phyloP scores from a whole-genome alignment of 1,140 invertebrate genomes.

The Penaeus indicus region DNA sequence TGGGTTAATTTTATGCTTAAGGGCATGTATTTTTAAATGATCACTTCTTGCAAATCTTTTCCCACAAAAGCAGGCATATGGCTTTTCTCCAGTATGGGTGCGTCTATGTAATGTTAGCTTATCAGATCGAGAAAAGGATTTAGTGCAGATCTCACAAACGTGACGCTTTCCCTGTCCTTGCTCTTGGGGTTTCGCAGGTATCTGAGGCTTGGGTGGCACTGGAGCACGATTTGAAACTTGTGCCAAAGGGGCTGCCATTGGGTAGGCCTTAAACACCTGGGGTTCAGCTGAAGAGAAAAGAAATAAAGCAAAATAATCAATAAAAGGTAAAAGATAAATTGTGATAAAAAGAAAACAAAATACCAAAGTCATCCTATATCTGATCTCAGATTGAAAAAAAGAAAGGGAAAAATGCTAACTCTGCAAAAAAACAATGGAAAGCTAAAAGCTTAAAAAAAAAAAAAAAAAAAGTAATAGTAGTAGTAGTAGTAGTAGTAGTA shows the following conservation, averaged over 20 bases:
- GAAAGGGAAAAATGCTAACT: no score
- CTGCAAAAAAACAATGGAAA: no score
- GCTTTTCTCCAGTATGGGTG: constrained; percentile 49
- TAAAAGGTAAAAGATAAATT: no score
- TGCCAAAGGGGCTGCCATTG: constrained; percentile 43
- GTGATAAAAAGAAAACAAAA: no score
- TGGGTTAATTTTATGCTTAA: constrained; percentile 48
- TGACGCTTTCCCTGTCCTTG: constrained; percentile 29
- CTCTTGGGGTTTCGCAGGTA: background rate
- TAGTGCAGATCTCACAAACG: constrained; percentile 44
- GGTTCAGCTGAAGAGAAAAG: constrained; percentile 28
- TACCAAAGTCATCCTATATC: no score
- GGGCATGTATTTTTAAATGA: constrained; percentile 38
- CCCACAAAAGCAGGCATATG: constrained; percentile 40
- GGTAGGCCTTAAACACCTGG: constrained; percentile 50
- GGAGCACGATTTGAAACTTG: background rate
- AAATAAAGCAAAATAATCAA: no score
- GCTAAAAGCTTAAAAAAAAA: no score
- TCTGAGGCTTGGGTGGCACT: background rate
- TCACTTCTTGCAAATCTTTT: constrained; percentile 44
- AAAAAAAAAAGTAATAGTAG: no score
- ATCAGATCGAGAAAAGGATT: constrained; percentile 49
- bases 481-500: no score
- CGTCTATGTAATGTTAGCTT: constrained; percentile 43
- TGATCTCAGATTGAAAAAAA: no score